Evolutionary conservation across 1,140 invertebrate species (phyloP).

Genomic region (Plodia interpunctella): DNA sequence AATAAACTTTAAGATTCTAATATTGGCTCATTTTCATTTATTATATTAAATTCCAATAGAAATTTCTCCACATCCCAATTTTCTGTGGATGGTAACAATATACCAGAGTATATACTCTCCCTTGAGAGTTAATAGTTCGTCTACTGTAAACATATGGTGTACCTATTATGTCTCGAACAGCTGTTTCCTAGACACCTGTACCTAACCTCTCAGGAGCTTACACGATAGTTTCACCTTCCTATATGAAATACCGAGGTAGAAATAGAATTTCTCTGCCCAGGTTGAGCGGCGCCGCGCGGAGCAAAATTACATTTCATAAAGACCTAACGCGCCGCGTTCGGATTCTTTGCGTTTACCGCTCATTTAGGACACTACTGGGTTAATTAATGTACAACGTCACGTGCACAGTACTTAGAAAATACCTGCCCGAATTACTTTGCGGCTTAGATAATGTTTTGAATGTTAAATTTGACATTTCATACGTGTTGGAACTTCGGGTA

Average conservation of each 20-base stretch:
- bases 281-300: too few relatives aligned
- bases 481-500: not conserved
- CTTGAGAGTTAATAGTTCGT: not conserved
- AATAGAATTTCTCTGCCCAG: not conserved
- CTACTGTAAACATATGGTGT: not conserved
- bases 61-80: too few relatives aligned
- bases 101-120: not conserved
- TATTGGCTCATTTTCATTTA: too few relatives aligned
- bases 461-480: not conserved
- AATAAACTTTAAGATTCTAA: too few relatives aligned
- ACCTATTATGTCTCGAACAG: not conserved
- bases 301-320: too few relatives aligned
- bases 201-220: not conserved
- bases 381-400: slow-evolving; percentile 1
- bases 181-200: not conserved
- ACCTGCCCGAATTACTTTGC: slow-evolving; percentile 1
- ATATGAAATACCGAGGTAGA: not conserved
- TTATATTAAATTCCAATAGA: too few relatives aligned
- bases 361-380: too few relatives aligned
- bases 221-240: slow-evolving; percentile 1
- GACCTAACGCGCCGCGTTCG: too few relatives aligned
- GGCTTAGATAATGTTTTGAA: slow-evolving; percentile 1
- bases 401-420: not conserved
- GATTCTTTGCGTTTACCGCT: too few relatives aligned
- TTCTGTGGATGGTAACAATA: too few relatives aligned